Evolutionary conservation across 2,113 vertebrate genomes (phyloP), one percentile per base, ranked within the genome.

Genomic region (Ceuthmochares aereus): DNA sequence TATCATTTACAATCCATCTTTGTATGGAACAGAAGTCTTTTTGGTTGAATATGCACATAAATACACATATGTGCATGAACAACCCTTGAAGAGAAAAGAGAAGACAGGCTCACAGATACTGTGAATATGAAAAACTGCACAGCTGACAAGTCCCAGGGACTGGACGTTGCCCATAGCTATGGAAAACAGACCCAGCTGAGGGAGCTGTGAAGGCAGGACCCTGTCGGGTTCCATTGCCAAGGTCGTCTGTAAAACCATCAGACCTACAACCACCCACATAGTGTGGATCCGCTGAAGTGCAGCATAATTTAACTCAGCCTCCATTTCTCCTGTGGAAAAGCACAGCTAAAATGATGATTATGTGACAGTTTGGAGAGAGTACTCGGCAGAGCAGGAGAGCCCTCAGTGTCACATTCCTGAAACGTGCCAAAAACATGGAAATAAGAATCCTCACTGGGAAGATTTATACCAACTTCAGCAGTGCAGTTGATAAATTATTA

Each of bases 221-320:
- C 67, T 22, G 25, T 20, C 12, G 2, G 30, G 67, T 20, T 27
- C 37, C n/a, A 7, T 20, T 12, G 32, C 66, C 14, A 14, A 52
- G 37, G 67, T 40, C 10, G 0, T 27, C n/a, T 74, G 21, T 34
- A 36, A 62, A 67, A 19, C 68, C 62, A 4, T 7, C 14, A 12
- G 55, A 67, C 27, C 23, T n/a, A 79, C 16, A 34, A 18, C 52
- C 7, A 2, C n/a, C 54, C 36, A 37, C 21, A 2, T 25, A 6
- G 54, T 1, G 20, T 4, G 4, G n/a, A 56, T 32, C 37, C 0
- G 0, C 15, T 56, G 6, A 34, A 54, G 74, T 0, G 14, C 68
- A 29, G 47, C 14, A 4, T 32, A 18, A 67, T 42, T 91, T 34
- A 73, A 34, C 30, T 37, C 69, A 19, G 47, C 37, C n/a, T 62